phyloP scores from a whole-genome alignment of 1,140 invertebrate species.

The Bombus terrestris region DNA sequence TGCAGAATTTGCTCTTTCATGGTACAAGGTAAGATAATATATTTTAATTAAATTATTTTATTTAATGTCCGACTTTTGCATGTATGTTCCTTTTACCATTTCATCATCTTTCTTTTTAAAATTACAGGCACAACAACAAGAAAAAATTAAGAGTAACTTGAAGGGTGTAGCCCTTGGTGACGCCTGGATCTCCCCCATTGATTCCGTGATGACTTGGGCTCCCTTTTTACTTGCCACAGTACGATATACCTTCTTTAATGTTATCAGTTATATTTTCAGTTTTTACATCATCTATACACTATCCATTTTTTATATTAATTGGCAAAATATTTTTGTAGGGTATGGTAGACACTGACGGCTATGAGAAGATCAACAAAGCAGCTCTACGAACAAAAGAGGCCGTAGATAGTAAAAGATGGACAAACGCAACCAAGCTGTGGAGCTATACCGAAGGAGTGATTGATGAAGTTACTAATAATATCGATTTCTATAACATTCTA shows the following conservation, averaged over 20 bases:
- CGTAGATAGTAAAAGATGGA: conserved; percentile 84
- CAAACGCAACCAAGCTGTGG: conserved; percentile 86
- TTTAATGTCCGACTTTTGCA: too few species aligned
- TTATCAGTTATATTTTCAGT: not conserved
- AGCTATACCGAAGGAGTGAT: conserved; percentile 85
- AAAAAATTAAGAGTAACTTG: conserved; percentile 88
- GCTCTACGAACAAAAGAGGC: conserved; percentile 83
- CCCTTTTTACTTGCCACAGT: conserved; percentile 88
- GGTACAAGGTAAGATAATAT: conserved; percentile 84
- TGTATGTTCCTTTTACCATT: not conserved
- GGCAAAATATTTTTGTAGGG: conserved; percentile 76
- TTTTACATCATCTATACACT: not conserved
- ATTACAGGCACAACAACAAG: conserved; percentile 85
- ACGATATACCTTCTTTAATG: conserved; percentile 53
- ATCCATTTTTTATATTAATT: not conserved
- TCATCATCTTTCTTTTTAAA: not conserved
- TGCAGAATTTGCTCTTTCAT: conserved; percentile 87
- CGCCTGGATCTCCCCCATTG: conserved; percentile 93
- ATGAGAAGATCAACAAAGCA: conserved; percentile 81
- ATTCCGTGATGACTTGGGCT: conserved; percentile 91
- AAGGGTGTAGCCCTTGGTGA: conserved; percentile 91
- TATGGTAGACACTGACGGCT: conserved; percentile 85
- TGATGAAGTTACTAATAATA: conserved; percentile 83
- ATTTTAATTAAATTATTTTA: not conserved
- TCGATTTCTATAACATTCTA: conserved; percentile 93